phyloP scores from a whole-genome alignment of 2,113 vertebrate genomes.

The Phycodurus eques region DNA sequence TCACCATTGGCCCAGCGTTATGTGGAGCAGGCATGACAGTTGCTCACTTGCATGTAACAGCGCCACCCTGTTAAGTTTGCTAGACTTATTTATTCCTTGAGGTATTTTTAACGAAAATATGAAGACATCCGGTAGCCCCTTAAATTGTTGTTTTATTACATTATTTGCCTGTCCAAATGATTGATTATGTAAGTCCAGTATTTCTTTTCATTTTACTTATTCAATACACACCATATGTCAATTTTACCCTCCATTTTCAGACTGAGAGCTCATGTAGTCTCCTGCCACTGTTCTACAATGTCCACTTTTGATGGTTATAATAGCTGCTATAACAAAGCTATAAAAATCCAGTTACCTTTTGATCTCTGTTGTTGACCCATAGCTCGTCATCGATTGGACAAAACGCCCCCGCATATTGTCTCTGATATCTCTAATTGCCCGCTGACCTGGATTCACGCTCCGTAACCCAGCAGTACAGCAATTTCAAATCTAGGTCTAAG shows the following conservation, averaged over 20 bases:
- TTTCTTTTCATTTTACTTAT: background rate
- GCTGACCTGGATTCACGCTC: conserved; percentile 35
- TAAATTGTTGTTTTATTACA: no score
- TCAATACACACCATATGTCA: conserved; percentile 5
- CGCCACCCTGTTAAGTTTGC: no score
- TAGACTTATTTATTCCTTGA: no score
- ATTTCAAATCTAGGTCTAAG: background rate
- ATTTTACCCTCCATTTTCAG: conserved; percentile 17
- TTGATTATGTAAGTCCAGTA: background rate
- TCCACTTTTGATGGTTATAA: conserved; percentile 24
- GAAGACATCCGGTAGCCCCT: no score
- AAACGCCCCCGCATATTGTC: conserved; percentile 4
- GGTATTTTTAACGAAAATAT: no score
- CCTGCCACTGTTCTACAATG: background rate
- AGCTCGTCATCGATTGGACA: conserved; percentile 20
- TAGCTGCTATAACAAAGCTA: conserved; percentile 20
- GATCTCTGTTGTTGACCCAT: conserved; percentile 37
- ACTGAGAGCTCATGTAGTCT: conserved; percentile 30
- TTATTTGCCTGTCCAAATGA: no score
- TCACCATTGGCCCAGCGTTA: no score
- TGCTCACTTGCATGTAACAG: no score
- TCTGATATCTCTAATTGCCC: conserved; percentile 29
- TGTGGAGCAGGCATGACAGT: no score
- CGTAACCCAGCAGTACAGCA: conserved; percentile 12
- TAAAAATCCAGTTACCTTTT: conserved; percentile 18